Percentiles rank a stretch among this genome's conserved stretches.
These are phyloP conservation scores for Gymnorhina tibicen DNA, from an alignment of 2,113 vertebrate genomes.

Conservation along the genomic window DNA sequence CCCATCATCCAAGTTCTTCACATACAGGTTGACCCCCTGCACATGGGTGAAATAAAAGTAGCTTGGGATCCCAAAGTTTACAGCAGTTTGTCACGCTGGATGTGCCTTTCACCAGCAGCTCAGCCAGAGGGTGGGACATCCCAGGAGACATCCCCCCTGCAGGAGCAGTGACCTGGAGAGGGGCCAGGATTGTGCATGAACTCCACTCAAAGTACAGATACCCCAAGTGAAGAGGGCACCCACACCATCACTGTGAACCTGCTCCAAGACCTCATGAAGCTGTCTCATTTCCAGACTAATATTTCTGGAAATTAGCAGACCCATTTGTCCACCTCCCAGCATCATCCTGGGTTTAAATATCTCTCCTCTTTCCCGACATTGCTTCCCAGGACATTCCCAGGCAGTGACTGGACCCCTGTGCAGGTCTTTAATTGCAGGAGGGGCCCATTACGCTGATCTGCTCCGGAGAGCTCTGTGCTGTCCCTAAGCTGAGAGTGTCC, in stretches of 20 bases:
- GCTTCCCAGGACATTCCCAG: neutral
- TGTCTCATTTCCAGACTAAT: neutral
- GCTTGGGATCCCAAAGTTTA: neutral
- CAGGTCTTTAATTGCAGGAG: neutral
- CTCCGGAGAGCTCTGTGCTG: neutral
- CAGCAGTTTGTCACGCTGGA: neutral
- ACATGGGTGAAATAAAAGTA: neutral
- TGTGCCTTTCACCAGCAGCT: neutral
- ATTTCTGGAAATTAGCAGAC: neutral
- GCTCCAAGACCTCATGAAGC: neutral
- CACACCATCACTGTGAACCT: neutral
- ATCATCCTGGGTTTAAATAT: neutral
- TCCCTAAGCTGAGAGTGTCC: no score
- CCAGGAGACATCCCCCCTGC: neutral
- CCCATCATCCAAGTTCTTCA: slow-evolving; percentile 94
- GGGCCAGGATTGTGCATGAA: fast-evolving
- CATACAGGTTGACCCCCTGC: slow-evolving; percentile 95
- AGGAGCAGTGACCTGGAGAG: neutral
- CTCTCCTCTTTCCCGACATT: neutral
- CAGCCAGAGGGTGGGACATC: neutral
- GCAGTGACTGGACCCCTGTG: neutral
- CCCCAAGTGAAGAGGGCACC: fast-evolving
- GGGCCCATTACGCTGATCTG: neutral
- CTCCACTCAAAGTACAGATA: fast-evolving
- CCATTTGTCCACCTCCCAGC: neutral